Base-by-base conservation (phyloP, 2,113 vertebrate genomes). In the Xiphophorus maculatus region DNA sequence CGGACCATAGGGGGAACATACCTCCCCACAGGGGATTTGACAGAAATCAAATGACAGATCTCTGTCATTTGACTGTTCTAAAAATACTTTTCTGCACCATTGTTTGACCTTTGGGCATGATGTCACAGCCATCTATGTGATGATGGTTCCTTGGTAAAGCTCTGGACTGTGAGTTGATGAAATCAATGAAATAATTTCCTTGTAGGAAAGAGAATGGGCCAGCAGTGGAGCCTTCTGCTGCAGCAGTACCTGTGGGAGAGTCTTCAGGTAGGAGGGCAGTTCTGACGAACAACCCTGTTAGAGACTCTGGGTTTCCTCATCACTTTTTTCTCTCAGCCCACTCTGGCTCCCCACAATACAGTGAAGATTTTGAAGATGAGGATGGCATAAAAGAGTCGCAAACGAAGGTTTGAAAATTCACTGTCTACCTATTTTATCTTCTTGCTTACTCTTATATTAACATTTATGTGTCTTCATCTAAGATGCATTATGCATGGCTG, bases 341-440 rank as follows among this genome's bases (percentile, higher is more conserved):
- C 6, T 12, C 83, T 79, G 90, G 40, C 85, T 94, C 87, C 90
- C 95, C 88, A 71, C 92, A 93, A 76, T 96, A 97, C 86, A 98
- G 96, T 87, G 96, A 97, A 44, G 96, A 98, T 88, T 98, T 98
- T 96, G 96, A 98, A 88, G 95, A 96, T 69, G 94, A 95, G 19
- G 88, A 89, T 28, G 91, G 91, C 44, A n/a, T 11, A 19, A 86
- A 81, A 10, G 79, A 88, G 66, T 76, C 33, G 28, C 61, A 65
- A 33, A 66, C 87, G 14, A 74, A 89, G 92, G 93, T 94, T 70
- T 70, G 88, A 25, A 58, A 25, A 58, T 58, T n/a, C 22, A 54
- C 48, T 54, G 17, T 54, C 51, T 58, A 17, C 4, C 44, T 22
- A 48, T 48, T 19, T 48, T 48, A 48, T 48, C 17, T 48, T 42